Conservation (phyloP, 2,888 invertebrate genomes). For the Macaria liturata region DNA sequence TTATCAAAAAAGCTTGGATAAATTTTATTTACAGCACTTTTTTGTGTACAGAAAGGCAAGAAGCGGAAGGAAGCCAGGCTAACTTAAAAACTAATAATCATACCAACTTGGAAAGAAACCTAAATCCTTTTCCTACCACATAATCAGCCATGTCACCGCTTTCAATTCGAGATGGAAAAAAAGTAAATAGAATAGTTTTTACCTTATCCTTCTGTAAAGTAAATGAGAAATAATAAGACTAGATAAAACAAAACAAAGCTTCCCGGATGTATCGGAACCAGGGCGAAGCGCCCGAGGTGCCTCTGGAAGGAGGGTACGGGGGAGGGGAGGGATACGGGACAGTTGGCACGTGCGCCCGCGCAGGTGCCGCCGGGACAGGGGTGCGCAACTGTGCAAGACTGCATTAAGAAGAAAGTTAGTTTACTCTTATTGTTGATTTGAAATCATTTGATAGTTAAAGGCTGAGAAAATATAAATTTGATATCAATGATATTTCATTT, state of each 20-base stretch:
- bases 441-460: too few relatives aligned
- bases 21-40: too few relatives aligned
- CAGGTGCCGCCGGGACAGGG: constrained; percentile 63
- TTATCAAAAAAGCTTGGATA: too few relatives aligned
- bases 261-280: constrained; percentile 61
- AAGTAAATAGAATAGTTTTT: not conserved
- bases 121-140: not conserved
- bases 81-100: too few relatives aligned
- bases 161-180: constrained; percentile 20
- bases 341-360: constrained; percentile 77
- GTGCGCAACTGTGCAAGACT: constrained; percentile 34
- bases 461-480: too few relatives aligned
- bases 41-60: too few relatives aligned
- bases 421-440: too few relatives aligned
- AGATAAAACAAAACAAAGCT: constrained; percentile 27
- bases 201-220: too few relatives aligned
- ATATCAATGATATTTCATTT: too few relatives aligned
- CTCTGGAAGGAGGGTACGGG: constrained; percentile 29
- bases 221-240: not conserved
- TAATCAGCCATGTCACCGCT: constrained; percentile 7
- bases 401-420: too few relatives aligned
- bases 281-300: constrained; percentile 1
- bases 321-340: constrained; percentile 53
- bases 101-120: too few relatives aligned
- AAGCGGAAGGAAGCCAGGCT: too few relatives aligned